Evolutionary conservation across 2,113 vertebrate species (phyloP).

Genomic region (Carettochelys insculpta): DNA sequence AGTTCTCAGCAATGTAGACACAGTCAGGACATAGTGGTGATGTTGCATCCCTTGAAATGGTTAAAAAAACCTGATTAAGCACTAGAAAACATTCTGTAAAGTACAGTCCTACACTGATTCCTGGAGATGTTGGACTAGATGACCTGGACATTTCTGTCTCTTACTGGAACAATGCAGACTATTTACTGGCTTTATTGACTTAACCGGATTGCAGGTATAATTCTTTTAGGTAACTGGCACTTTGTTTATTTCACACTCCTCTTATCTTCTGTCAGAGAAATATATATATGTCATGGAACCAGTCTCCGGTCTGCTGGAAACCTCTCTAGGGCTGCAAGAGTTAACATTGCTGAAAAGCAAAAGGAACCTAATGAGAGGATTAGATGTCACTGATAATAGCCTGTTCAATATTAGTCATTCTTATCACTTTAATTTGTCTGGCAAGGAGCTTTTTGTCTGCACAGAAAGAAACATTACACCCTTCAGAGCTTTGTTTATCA

Average conservation of each 20-base stretch:
- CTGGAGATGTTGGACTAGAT: not conserved
- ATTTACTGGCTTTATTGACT: not conserved
- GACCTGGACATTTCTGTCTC: not conserved
- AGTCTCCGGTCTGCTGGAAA: not conserved
- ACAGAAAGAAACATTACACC: not conserved
- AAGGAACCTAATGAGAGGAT: not conserved
- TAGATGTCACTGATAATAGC: not conserved
- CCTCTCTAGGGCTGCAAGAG: not conserved
- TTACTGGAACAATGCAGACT: rapidly evolving
- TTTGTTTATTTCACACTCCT: not conserved
- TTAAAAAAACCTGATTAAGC: not conserved
- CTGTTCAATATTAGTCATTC: not conserved
- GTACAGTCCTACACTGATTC: not conserved
- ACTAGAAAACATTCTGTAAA: rapidly evolving
- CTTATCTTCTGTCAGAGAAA: rapidly evolving
- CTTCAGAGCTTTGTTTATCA: not conserved
- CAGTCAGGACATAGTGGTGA: rapidly evolving
- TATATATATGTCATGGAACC: not conserved
- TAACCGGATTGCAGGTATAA: rapidly evolving
- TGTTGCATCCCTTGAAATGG: not conserved
- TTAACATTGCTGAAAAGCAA: not conserved
- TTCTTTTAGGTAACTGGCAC: rapidly evolving
- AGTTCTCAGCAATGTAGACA: too few relatives aligned
- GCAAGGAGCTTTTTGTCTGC: not conserved
- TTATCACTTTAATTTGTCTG: not conserved